phyloP scores from a whole-genome alignment of 2,888 invertebrate species.

The Xestia xanthographa region DNA sequence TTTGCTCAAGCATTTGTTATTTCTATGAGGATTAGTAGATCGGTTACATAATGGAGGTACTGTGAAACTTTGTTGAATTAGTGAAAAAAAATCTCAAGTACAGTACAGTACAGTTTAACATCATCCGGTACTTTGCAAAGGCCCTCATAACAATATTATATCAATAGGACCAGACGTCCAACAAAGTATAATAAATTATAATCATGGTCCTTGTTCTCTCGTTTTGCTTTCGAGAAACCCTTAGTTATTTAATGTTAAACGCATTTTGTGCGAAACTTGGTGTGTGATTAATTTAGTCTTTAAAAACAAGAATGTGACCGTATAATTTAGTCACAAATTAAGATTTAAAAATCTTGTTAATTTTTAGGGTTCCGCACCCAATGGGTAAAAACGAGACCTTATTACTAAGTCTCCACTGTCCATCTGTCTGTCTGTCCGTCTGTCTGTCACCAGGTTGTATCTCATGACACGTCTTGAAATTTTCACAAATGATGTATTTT shows the following conservation, averaged over 20 bases:
- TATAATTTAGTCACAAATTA: background rate
- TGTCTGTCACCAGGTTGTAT: too few species aligned
- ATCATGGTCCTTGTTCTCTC: background rate
- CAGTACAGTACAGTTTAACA: background rate
- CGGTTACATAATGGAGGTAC: conserved; percentile 53
- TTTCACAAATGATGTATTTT: too few species aligned
- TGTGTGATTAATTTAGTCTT: background rate
- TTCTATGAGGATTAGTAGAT: conserved; percentile 63
- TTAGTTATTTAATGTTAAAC: background rate
- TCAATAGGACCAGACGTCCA: background rate
- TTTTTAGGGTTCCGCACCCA: too few species aligned
- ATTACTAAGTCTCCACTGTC: too few species aligned
- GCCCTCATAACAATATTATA: background rate
- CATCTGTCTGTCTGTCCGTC: too few species aligned
- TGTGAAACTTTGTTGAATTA: conserved; percentile 50
- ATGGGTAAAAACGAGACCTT: too few species aligned
- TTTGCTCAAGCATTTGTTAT: conserved; percentile 56
- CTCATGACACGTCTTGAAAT: too few species aligned
- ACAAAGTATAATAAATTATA: background rate
- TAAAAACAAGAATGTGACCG: background rate
- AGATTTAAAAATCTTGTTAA: background rate
- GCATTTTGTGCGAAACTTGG: background rate
- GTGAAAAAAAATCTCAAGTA: background rate
- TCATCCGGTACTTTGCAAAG: conserved; percentile 1
- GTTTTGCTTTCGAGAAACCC: background rate